A percentile compares a stretch with the other conserved stretches of the same genome.
phyloP scores from a whole-genome alignment of 1,140 invertebrate genomes.

The Melitaea cinxia region DNA sequence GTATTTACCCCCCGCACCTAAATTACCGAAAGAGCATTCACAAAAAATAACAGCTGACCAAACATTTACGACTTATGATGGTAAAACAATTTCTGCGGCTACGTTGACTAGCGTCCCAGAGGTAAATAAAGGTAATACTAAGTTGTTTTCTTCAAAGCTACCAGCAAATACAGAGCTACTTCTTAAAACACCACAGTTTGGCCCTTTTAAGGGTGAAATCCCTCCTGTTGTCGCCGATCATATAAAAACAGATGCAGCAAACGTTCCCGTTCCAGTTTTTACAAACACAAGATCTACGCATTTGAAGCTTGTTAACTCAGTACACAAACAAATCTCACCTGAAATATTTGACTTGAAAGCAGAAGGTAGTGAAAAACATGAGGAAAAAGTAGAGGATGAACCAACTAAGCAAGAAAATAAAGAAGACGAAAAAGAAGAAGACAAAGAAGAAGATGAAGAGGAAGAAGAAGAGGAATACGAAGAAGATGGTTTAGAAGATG shows the following conservation, averaged over 20 bases:
- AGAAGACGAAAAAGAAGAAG: conserved; percentile 43
- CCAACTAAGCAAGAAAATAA: conserved; percentile 38
- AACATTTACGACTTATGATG: conserved; percentile 87
- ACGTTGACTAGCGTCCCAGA: conserved; percentile 83
- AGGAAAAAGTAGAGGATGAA: conserved; percentile 37
- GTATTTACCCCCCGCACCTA: conserved; percentile 85
- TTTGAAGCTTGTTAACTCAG: conserved; percentile 57
- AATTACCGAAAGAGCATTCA: conserved; percentile 69
- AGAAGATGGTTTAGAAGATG: conserved; percentile 46
- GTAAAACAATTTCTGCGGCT: conserved; percentile 85
- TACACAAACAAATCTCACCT: conserved; percentile 39
- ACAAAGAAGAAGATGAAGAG: conserved; percentile 40
- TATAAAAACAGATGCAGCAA: conserved; percentile 46
- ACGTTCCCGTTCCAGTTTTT: conserved; percentile 20
- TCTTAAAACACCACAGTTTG: conserved; percentile 86
- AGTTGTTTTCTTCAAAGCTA: conserved; percentile 80
- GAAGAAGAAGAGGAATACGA: conserved; percentile 48
- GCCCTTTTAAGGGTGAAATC: conserved; percentile 86
- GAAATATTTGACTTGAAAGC: conserved; percentile 45
- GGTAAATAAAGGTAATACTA: conserved; percentile 64
- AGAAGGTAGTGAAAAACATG: conserved; percentile 57
- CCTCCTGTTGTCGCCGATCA: conserved; percentile 78
- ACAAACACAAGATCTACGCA: conserved; percentile 49
- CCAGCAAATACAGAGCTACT: conserved; percentile 83
- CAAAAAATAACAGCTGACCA: conserved; percentile 75